These are phyloP conservation scores for Euphonia xanthogaster DNA, from an alignment of 2,797 vertebrate species.

Conservation along the genomic window DNA sequence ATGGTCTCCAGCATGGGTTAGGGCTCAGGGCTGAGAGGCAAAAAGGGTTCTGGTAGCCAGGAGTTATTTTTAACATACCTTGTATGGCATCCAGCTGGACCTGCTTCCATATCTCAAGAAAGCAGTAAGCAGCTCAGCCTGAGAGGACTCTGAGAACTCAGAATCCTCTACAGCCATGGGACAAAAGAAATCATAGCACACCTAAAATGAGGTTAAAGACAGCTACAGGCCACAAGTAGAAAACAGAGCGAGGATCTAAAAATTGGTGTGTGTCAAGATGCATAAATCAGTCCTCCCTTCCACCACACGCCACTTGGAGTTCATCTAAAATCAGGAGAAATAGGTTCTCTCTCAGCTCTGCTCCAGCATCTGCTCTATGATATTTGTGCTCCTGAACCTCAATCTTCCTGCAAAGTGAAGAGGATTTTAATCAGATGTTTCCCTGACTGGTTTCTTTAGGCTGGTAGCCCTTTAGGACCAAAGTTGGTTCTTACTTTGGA, in stretches of 20 bases:
- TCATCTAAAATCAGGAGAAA: neutral
- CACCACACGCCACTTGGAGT: neutral
- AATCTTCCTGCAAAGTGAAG: neutral
- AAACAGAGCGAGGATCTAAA: neutral
- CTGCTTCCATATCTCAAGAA: neutral
- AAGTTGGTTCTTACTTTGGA: neutral
- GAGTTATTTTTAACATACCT: neutral
- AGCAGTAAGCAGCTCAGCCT: neutral
- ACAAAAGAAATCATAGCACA: neutral
- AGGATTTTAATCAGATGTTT: neutral
- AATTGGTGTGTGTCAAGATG: neutral
- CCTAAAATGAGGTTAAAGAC: neutral
- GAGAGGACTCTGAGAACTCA: neutral
- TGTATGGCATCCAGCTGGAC: neutral
- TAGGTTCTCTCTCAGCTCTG: neutral
- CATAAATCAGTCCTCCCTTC: neutral
- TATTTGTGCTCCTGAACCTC: neutral
- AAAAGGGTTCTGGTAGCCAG: neutral
- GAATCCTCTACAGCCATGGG: neutral
- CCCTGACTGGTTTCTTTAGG: neutral
- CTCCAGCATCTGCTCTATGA: neutral
- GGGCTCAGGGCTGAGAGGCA: neutral
- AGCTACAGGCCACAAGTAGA: neutral
- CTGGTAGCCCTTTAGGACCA: neutral
- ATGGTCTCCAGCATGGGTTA: neutral